Evolutionary conservation across 2,888 invertebrate species (phyloP), one percentile per base, ranked within the genome.

Genomic region (Himalopsyche tibetana): DNA sequence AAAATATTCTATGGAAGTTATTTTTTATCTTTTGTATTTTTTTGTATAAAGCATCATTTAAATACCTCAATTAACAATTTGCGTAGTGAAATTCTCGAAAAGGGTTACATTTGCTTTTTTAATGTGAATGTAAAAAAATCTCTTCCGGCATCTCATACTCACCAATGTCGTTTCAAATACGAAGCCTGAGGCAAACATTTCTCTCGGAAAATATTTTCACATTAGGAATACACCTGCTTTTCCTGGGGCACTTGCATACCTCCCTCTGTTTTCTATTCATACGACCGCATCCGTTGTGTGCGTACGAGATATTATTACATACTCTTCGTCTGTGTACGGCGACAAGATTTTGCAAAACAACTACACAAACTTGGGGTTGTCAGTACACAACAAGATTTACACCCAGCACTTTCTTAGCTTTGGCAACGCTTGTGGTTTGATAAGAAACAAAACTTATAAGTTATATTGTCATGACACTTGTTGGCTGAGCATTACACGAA

Each of bases 301-400:
- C 19, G 80, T 45, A 80, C 45, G 42, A 51, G n/a, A 19, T 42
- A 45, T 51, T 51, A 51, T 80, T 80, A 80, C 45, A 45, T 42
- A 80, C 80, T 80, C 45, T 19, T 45, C 45, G n/a, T 42, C n/a
- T 51, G 51, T 19, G 45, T 19, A 42, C 80, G n/a, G 19, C 28
- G 51, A 80, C 80, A 51, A 80, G 80, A 42, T 45, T 51, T 42
- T 51, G 80, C 42, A 51, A 42, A 80, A 80, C 80, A 80, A 80
- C 80, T 19, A 80, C 80, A 80, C 80, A 80, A 80, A 80, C 80
- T 80, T 42, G 80, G 51, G 80, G 80, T 80, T 80, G 42, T 51
- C 80, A 42, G 80, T 74, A 74, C 36, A 74, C 9, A 74, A 74
- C 38, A 74, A 74, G 74, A 74, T 74, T 74, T 74, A 74, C 74